Base-by-base conservation (phyloP, 2,888 invertebrate genomes). In the Metacarcinus magister region DNA sequence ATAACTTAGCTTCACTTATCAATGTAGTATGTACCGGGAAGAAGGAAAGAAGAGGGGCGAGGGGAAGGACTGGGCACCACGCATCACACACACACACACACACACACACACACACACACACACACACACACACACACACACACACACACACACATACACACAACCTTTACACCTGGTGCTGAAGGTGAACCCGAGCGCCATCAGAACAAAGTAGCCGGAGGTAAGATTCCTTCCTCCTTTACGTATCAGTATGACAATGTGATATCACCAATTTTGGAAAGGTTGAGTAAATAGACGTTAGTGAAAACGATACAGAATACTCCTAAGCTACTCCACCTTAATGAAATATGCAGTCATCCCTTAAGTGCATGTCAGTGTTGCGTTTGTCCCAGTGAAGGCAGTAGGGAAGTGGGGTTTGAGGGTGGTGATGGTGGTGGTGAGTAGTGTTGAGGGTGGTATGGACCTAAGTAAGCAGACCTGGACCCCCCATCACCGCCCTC, bases 291-390 rank as follows among this genome's bases (percentile, higher is more conserved):
- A 60, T 60, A 60, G 60, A 23, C 60, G 23, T 60, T 60, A 16
- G 60, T 60, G 60, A 23, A 60, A 60, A 60, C 8, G 75, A n/a
- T 75, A 75, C 23, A 75, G n/a, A 75, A 75, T 75, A 75, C 23
- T 75, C 75, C 23, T 75, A n/a, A 75, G 28, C n/a, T 75, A 75
- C 75, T 75, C 23, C 75, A 23, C 60, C 19, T 60, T 75, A n/a
- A n/a, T 75, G 75, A 75, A 75, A 75, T 75, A 75, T 75, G 75
- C 75, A 75, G 28, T 75, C 75, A 75, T 75, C 75, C 28, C n/a
- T 75, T 75, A 75, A 75, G 75, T 75, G 75, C 75, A 75, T 75
- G 23, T 75, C 75, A n/a, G 75, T 75, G 75, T 75, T 75, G 75
- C 28, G 75, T 23, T 75, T 75, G 75, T 75, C 75, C 28, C 28